Evolutionary conservation across 2,888 invertebrate genomes (phyloP), one percentile per base, ranked within the genome.

Genomic region (Colostygia pectinataria): DNA sequence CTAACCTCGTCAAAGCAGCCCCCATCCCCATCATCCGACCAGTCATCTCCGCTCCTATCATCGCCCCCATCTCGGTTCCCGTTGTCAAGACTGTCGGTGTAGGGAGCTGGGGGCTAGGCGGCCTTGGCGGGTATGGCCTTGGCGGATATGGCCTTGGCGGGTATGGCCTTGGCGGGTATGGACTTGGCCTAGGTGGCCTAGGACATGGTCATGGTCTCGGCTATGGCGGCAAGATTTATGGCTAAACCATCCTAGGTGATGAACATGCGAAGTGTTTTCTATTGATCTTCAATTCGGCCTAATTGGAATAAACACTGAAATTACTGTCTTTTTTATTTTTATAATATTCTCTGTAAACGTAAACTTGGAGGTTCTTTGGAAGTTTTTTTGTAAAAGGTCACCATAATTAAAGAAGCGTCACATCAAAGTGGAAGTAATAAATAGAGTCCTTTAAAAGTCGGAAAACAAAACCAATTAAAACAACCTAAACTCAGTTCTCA

Each of bases 1-100:
- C 81, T 5, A 84, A 78, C 65, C 20, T 85, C 7, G 54, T 72
- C 42, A 83, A 76, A 48, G 87, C 84, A 0, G 77, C 85, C 9
- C 83, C 85, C 0, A 84, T 88, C 31, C 73, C 85, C 1, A 53
- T 88, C 6, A 69, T 85, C 54, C 76, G 58, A 34, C 78, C 82
- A 7, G 61, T 71, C 2, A 63, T 71, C 4, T 70, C 73, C 0
- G 65, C 76, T 2, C 80, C 83, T 2, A 61, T 82, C 2, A 54
- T 75, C 18, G 68, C 74, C 0, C 18, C 20, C 6, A 33, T 33
- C 6, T 20, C 33, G 20, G 74, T 79, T 1, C 77, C 78, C 1
- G 55, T 77, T 0, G 53, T 75, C 2, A 69, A 65, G 36, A 70
- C 71, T 1, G 68, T 78, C 0, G 59, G 28, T 14, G 14, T 59